Base-by-base conservation (phyloP, 2,888 invertebrate species). In the Epicampocera succincta region DNA sequence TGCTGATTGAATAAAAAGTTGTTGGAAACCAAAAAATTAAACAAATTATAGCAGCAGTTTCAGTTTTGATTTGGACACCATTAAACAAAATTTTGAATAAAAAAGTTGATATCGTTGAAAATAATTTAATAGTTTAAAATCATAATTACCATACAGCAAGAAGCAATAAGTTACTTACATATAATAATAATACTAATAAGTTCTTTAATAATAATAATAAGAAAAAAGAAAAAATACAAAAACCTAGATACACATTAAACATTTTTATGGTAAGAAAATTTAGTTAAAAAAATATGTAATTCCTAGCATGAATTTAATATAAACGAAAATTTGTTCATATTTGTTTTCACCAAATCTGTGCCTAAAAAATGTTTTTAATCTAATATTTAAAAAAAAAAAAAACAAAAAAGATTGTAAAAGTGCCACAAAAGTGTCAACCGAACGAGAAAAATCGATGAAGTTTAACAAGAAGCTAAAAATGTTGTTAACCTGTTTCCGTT, bases 371-470 rank as follows among this genome's bases (percentile, higher is more conserved):
- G 13, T 25, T 42, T 63, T 63, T 40, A 15, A 52, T 63, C n/a
- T n/a, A 33, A 52, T 33, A 58, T 4, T 17, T 6, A 61, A 73
- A 33, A 13, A 40, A 1, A 19, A 61, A 63, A 61, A 44, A 21
- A 25, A n/a, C n/a, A n/a, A n/a, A n/a, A n/a, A n/a, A n/a, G n/a
- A n/a, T n/a, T n/a, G n/a, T n/a, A n/a, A 54, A 40, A 17, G 13
- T 17, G 44, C 17, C 46, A 25, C 52, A 46, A 54, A 72, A 69
- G 56, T 71, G 54, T 42, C 72, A 80, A 54, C 17, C 38, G 50
- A 73, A 73, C 65, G 81, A 80, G 83, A 83, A 83, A 84, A 84
- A 84, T 83, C 83, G 83, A 84, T 83, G 84, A 82, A 82, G 82
- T 82, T 82, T 82, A 42, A 71, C 52, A 65, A 71, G 78, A 71